phyloP scores from a whole-genome alignment of 2,797 vertebrate species.

The Sebastes hopkinsi region DNA sequence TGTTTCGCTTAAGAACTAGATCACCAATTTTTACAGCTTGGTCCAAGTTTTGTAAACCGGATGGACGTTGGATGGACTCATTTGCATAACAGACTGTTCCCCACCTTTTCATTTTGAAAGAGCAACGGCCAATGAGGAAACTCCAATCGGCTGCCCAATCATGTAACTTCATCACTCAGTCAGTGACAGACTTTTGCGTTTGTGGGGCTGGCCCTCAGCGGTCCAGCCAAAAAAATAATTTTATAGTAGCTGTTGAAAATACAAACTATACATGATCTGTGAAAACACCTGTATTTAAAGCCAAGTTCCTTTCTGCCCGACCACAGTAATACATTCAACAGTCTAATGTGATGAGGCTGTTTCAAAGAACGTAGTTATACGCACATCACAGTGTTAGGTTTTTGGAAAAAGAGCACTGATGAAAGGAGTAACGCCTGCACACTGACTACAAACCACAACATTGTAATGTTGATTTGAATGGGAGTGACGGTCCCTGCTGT shows the following conservation, averaged over 20 bases:
- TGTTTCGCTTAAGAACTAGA: no score
- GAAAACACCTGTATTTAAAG: not conserved
- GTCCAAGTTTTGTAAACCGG: no score
- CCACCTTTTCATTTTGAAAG: not conserved
- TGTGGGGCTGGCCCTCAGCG: no score
- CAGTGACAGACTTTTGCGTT: no score
- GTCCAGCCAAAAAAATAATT: rapidly evolving
- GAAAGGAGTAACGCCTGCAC: not conserved
- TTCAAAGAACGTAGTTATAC: not conserved
- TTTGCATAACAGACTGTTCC: no score
- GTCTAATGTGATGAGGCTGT: not conserved
- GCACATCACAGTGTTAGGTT: not conserved
- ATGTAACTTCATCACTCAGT: no score
- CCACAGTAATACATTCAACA: not conserved
- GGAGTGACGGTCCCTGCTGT: no score
- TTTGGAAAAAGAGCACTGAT: not conserved
- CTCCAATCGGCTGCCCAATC: no score
- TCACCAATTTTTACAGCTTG: no score
- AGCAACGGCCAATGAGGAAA: no score
- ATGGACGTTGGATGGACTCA: no score
- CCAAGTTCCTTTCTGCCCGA: not conserved
- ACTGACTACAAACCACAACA: not conserved
- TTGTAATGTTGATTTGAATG: not conserved
- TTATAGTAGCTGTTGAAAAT: not conserved
- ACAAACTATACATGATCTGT: not conserved